Evolutionary conservation across 2,797 vertebrate genomes (phyloP), one percentile per base, ranked within the genome.

Genomic region (Characodon lateralis): DNA sequence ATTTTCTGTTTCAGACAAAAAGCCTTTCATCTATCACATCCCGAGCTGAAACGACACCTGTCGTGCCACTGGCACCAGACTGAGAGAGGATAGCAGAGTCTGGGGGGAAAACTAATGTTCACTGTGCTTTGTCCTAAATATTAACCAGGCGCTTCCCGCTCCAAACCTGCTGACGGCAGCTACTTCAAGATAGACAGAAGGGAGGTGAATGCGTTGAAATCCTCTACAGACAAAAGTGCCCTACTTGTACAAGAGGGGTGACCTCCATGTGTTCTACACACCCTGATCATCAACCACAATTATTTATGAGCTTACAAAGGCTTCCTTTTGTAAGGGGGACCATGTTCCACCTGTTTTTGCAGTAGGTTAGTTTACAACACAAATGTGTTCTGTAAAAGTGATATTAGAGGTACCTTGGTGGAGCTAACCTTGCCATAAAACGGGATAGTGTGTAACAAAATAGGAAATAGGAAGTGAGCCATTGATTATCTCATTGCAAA

Each of bases 271-370:
- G 91, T 93, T 90, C 88, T 87, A 89, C 91, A 85, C 72, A 20
- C 83, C 89, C 87, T 88, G 43, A 89, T 83, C 86, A 89, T 88
- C 86, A 80, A 71, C 88, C 89, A 80, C 85, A 81, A 93, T 95
- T 95, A 95, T 95, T 94, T 94, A 95, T 94, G 92, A 94, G 93
- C 92, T 83, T 35, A 81, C 86, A 85, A 81, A 89, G 87, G 86
- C 88, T 90, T 94, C 90, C 87, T 91, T 46, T 89, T 89, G 84
- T 73, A 86, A 86, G 79, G 31, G 78, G 78, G 84, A 84, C 55
- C 68, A 24, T 78, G 85, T 46, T 79, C 88, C 91, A 93, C 92
- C 92, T 93, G 92, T 92, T 92, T 87, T 79, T 89, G 80, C 82
- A 83, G 81, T 12, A 76, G 82, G 88, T 85, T 84, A 80, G 89